A percentile compares a stretch with the other conserved stretches of the same genome.
Conservation (phyloP, 2,888 invertebrate species). For the Therioaphis trifolii region DNA sequence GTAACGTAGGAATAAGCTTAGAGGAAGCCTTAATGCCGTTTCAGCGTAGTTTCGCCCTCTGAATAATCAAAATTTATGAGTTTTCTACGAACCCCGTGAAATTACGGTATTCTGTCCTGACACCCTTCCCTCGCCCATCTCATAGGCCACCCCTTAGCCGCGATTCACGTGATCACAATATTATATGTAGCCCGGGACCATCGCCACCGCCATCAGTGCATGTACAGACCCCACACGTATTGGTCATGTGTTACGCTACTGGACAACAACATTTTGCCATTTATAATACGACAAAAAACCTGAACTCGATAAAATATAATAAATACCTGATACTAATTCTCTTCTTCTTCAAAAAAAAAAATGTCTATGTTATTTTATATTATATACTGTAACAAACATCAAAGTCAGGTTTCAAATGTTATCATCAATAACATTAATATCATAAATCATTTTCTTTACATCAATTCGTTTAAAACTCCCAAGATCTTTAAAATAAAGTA, state of each 20-base stretch:
- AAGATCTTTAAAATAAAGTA: too few species aligned
- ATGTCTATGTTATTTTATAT: not conserved
- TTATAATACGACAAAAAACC: conserved; percentile 12
- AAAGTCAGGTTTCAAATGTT: not conserved
- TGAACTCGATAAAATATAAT: not conserved
- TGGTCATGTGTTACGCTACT: conserved; percentile 37
- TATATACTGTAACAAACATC: not conserved
- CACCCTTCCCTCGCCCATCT: conserved; percentile 23
- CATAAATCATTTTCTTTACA: not conserved
- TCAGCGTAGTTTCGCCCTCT: conserved; percentile 65
- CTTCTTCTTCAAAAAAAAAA: conserved; percentile 1
- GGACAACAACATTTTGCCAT: conserved; percentile 44
- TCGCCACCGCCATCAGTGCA: conserved; percentile 31
- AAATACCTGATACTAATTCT: conserved; percentile 47
- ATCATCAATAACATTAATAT: not conserved
- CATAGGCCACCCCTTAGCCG: conserved; percentile 46
- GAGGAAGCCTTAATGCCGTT: conserved; percentile 65
- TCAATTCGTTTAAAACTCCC: too few species aligned
- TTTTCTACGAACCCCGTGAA: conserved; percentile 61
- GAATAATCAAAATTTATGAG: conserved; percentile 67
- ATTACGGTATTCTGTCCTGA: conserved; percentile 52
- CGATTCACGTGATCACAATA: conserved; percentile 62
- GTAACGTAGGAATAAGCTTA: conserved; percentile 55
- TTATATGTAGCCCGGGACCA: conserved; percentile 51
- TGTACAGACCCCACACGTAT: conserved; percentile 31